Evolutionary conservation across 1,140 invertebrate genomes (phyloP), one percentile per base, ranked within the genome.

Genomic region (Diabrotica undecimpunctata): DNA sequence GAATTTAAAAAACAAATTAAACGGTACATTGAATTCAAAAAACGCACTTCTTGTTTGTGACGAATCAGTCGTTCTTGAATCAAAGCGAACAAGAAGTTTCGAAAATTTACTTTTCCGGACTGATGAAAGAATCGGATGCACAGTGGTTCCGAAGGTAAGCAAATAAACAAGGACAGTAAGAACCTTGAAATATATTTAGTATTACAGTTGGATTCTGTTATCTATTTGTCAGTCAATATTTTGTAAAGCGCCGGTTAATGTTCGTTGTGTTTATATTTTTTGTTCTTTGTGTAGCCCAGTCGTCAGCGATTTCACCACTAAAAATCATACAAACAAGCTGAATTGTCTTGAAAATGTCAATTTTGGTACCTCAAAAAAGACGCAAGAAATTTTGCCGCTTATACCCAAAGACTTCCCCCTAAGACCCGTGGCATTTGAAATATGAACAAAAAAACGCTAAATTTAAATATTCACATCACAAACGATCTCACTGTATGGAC

Each of bases 1-100:
- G 60, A 80, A 81, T n/a, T 76, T 88, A 4, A 68, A 68, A 37
- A 76, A 75, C 55, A 77, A 78, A 65, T 63, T 79, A 2, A 73
- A 64, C 46, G 76, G 75, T 1, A 78, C 76, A 5, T 62, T 79
- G 9, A 77, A 74, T 62, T 55, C 66, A 6, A 68, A 76, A 37
- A 79, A 79, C 60, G 74, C 77, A 2, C 66, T 79, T 9, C 53
- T 79, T 37, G 67, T 79, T 6, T 75, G 73, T 57, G 68, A 71
- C 6, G 72, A 70, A 14, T 57, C 57, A 38, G 12, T 66, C 37
- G 67, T 72, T 14, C 68, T 70, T 35, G 68, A 70, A 9, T 64
- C 69, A 8, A 68, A 69, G 11, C 63, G 70, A 61, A 54, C 59
- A 6, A 67, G 75, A 35, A 74, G 72, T 36, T 66, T 78, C 39